A percentile compares a stretch with the other conserved stretches of the same genome.
phyloP scores from a whole-genome alignment of 2,797 vertebrate species.

The Pipistrellus kuhlii region DNA sequence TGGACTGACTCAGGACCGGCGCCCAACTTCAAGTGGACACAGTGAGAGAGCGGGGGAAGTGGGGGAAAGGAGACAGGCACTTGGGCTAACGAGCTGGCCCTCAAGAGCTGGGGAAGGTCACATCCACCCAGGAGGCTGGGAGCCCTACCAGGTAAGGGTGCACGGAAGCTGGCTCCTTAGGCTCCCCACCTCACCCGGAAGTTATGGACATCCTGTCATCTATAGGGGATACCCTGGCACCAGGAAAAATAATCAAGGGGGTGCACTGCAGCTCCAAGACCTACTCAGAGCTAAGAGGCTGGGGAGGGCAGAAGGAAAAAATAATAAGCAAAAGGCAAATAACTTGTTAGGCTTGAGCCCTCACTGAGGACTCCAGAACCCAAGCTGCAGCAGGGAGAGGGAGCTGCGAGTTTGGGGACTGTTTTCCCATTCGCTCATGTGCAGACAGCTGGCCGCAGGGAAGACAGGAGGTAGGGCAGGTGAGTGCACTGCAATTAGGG shows the following conservation, averaged over 20 bases:
- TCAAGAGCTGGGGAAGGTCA: background rate
- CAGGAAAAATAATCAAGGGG: background rate
- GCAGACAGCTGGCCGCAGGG: background rate
- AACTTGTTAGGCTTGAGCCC: background rate
- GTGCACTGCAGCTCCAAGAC: background rate
- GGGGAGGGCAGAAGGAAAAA: background rate
- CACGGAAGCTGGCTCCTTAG: background rate
- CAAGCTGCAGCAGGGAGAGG: background rate
- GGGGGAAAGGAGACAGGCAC: constrained; percentile 52
- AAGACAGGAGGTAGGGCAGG: background rate
- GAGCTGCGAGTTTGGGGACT: background rate
- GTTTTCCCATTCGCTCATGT: background rate
- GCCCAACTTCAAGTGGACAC: background rate
- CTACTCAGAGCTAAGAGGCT: background rate
- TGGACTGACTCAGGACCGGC: background rate
- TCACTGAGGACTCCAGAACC: background rate
- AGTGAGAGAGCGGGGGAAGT: fast-evolving
- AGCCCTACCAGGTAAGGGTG: background rate
- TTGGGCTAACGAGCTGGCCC: constrained; percentile 29
- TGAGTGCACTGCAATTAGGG: background rate
- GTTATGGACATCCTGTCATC: background rate
- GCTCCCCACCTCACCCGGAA: background rate
- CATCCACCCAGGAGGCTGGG: background rate
- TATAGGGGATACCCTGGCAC: background rate
- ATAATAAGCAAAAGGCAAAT: background rate